phyloP scores from a whole-genome alignment of 2,888 invertebrate genomes.

The Ochropacha duplaris region DNA sequence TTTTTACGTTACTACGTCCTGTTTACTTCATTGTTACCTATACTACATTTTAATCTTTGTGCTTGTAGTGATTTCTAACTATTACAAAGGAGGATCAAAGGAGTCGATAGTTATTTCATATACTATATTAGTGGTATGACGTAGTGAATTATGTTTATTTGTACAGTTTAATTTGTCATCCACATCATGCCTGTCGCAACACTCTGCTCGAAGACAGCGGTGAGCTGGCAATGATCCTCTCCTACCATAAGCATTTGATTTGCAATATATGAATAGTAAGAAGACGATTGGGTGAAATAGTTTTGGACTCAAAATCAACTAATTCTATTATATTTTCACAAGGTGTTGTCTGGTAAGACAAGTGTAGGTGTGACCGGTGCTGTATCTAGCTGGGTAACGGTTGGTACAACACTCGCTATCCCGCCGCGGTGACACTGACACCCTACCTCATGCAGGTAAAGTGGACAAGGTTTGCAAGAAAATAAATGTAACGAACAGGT shows the following conservation, averaged over 20 bases:
- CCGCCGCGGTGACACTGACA: slow-evolving; percentile 60
- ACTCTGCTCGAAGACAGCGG: slow-evolving; percentile 63
- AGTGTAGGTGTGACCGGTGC: slow-evolving; percentile 79
- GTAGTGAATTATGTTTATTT: slow-evolving; percentile 63
- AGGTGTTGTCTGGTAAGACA: slow-evolving; percentile 83
- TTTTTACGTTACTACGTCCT: slow-evolving; percentile 48
- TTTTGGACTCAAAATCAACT: slow-evolving; percentile 79
- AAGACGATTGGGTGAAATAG: slow-evolving; percentile 66
- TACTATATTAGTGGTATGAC: slow-evolving; percentile 60
- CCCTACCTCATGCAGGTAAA: slow-evolving; percentile 72
- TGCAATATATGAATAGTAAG: slow-evolving; percentile 49
- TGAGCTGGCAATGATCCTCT: slow-evolving; percentile 71
- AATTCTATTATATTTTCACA: slow-evolving; percentile 82
- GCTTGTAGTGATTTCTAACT: slow-evolving; percentile 71
- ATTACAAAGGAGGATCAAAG: slow-evolving; percentile 69
- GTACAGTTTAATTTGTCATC: slow-evolving; percentile 63
- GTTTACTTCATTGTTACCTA: slow-evolving; percentile 63
- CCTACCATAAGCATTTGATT: slow-evolving; percentile 57
- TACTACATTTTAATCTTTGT: slow-evolving; percentile 52
- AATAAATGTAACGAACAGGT: slow-evolving; percentile 63
- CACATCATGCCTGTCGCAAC: slow-evolving; percentile 59
- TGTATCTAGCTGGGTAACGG: slow-evolving; percentile 74
- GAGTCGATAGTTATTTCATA: slow-evolving; percentile 51
- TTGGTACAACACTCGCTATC: slow-evolving; percentile 70
- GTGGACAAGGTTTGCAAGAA: slow-evolving; percentile 77